These are phyloP conservation scores for Chlorospingus flavigularis DNA, from an alignment of 2,797 vertebrate species.

Conservation along the genomic window DNA sequence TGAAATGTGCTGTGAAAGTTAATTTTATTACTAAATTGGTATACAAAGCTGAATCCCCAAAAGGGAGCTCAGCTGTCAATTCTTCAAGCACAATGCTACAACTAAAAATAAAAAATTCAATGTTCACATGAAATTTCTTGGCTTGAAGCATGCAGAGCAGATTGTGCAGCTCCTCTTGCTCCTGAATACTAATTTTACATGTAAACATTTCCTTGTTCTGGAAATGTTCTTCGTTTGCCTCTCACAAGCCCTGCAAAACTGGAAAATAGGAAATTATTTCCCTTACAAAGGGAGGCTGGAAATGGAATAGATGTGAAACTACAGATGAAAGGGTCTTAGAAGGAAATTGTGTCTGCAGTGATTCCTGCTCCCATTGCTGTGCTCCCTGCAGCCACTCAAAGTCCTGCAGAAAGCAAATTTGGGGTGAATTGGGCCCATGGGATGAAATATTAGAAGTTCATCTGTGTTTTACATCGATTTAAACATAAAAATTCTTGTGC, in stretches of 20 bases:
- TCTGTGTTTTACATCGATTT: neutral
- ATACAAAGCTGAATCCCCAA: neutral
- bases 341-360: neutral
- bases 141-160: neutral
- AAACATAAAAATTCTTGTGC: neutral
- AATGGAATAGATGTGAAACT: neutral
- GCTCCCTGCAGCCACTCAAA: neutral
- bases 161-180: neutral
- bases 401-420: neutral
- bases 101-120: constrained; percentile 1
- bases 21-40: constrained; percentile 27
- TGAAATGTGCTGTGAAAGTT: neutral
- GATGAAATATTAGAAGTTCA: neutral
- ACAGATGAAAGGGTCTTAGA: neutral
- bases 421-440: neutral
- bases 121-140: neutral
- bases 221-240: neutral
- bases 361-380: neutral
- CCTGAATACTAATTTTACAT: neutral
- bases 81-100: neutral
- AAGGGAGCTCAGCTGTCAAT: neutral
- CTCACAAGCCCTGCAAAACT: neutral
- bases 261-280: neutral
- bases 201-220: neutral
- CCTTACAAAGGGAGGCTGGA: neutral